Base-by-base conservation (phyloP, 1,140 invertebrate species). In the Diabrotica virgifera region DNA sequence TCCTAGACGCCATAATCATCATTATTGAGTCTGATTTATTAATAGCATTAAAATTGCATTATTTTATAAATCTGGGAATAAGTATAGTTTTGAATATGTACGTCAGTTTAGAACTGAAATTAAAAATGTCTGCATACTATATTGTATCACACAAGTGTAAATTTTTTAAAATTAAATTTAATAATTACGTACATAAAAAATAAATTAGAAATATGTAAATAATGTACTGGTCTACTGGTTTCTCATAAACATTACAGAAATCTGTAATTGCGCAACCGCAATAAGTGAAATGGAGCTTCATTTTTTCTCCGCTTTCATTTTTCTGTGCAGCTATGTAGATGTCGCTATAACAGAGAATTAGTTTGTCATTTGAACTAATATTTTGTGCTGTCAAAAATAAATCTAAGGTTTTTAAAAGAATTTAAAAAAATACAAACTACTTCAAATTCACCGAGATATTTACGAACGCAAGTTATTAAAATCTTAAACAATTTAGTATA, bases 361-460 rank as follows among this genome's bases (percentile, higher is more conserved):
- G 46, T 14, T 62, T 62, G 60, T 62, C 60, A 62, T 62, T 62
- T 54, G 60, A 54, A 62, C 60, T 62, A 52, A 57, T 66, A 62
- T 66, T 66, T 60, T 57, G 58, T 66, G 65, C 61, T 66, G 65
- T 66, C 65, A 66, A 66, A 66, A 62, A 35, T 62, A 62, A 50
- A 58, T 53, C 14, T 40, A 51, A 50, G 53, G 52, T 60, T 14
- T 65, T 61, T 55, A 57, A 13, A 57, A 46, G 58, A 51, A 37
- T 61, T 65, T 24, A 24, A n/a, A 13, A 36, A n/a, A 36, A 12
- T 60, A 54, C 12, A 13, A 55, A 59, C 6, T 46, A 8, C 46
- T 52, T 54, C 2, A 55, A 57, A 62, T 52, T 46, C 10, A 35
- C 8, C 24, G 51, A 61, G 24, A 50, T 35, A 14, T 37, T 13